These are phyloP conservation scores for Blomia tropicalis DNA, from an alignment of 2,888 invertebrate species.

Conservation along the genomic window DNA sequence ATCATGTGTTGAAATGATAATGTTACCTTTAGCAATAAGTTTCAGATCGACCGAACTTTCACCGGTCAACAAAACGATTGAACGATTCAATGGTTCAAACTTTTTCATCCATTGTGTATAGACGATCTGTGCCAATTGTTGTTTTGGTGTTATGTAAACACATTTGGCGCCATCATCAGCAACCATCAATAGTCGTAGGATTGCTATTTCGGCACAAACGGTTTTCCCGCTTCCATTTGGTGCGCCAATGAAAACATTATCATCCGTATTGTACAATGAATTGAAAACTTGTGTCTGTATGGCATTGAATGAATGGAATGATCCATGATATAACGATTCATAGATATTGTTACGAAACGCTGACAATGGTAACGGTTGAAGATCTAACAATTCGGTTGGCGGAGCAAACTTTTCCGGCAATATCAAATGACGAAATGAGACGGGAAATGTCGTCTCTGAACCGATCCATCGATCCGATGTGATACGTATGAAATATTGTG, in stretches of 20 bases:
- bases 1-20: slow-evolving; percentile 91
- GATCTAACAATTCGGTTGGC: slow-evolving; percentile 85
- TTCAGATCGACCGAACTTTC: slow-evolving; percentile 96
- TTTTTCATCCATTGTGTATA: slow-evolving; percentile 82
- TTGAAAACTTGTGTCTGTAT: slow-evolving; percentile 99
- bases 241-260: slow-evolving; percentile 89
- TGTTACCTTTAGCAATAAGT: slow-evolving; percentile 58
- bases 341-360: slow-evolving; percentile 63
- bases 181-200: slow-evolving; percentile 59
- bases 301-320: slow-evolving; percentile 87
- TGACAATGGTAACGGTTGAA: slow-evolving; percentile 71
- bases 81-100: slow-evolving; percentile 55
- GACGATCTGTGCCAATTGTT: slow-evolving; percentile 66
- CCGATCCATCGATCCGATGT: slow-evolving; percentile 48
- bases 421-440: slow-evolving; percentile 90
- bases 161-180: slow-evolving; percentile 52
- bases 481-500: slow-evolving; percentile 75
- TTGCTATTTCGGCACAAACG: slow-evolving; percentile 86
- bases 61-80: slow-evolving; percentile 70
- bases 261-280: slow-evolving; percentile 92
- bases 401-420: slow-evolving; percentile 95
- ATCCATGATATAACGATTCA: slow-evolving; percentile 65
- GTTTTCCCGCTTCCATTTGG: slow-evolving; percentile 78
- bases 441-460: slow-evolving; percentile 84
- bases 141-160: slow-evolving; percentile 83